Percentiles rank a stretch among this genome's conserved stretches.
phyloP scores from a whole-genome alignment of 1,140 invertebrate genomes.

The Solen grandis region DNA sequence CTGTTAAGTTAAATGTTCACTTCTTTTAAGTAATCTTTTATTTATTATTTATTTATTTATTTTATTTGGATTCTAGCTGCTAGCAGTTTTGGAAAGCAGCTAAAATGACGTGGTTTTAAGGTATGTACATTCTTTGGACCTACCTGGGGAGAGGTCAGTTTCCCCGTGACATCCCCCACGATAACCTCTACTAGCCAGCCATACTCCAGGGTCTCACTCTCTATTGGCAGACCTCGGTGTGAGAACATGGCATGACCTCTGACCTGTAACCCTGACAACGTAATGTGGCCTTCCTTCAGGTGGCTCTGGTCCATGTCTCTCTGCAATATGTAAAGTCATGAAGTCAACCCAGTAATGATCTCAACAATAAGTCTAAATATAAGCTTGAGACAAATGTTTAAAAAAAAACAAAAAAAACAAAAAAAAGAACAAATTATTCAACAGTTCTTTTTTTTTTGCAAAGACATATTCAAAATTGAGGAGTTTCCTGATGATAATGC shows the following conservation, averaged over 20 bases:
- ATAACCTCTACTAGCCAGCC: slow-evolving; percentile 90
- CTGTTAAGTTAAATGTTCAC: too few relatives aligned
- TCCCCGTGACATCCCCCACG: slow-evolving; percentile 83
- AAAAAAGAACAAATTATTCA: too few relatives aligned
- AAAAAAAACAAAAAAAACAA: too few relatives aligned
- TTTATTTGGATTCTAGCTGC: too few relatives aligned
- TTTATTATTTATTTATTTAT: too few relatives aligned
- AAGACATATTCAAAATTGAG: too few relatives aligned
- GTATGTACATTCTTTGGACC: too few relatives aligned
- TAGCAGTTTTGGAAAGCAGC: too few relatives aligned
- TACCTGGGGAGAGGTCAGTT: slow-evolving; percentile 83
- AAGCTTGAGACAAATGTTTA: not conserved
- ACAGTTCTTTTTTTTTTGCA: too few relatives aligned
- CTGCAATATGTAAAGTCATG: slow-evolving; percentile 66
- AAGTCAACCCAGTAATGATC: not conserved
- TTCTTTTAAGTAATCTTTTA: too few relatives aligned
- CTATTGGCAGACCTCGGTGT: slow-evolving; percentile 91
- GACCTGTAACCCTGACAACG: slow-evolving; percentile 93
- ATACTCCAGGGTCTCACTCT: slow-evolving; percentile 98
- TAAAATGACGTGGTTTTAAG: too few relatives aligned
- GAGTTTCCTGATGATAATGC: too few relatives aligned
- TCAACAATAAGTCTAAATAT: not conserved
- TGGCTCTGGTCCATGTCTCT: slow-evolving; percentile 87
- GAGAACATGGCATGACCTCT: slow-evolving; percentile 98
- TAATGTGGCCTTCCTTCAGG: slow-evolving; percentile 92